Evolutionary conservation across 2,113 vertebrate species (phyloP).

Genomic region (Pedetes capensis): DNA sequence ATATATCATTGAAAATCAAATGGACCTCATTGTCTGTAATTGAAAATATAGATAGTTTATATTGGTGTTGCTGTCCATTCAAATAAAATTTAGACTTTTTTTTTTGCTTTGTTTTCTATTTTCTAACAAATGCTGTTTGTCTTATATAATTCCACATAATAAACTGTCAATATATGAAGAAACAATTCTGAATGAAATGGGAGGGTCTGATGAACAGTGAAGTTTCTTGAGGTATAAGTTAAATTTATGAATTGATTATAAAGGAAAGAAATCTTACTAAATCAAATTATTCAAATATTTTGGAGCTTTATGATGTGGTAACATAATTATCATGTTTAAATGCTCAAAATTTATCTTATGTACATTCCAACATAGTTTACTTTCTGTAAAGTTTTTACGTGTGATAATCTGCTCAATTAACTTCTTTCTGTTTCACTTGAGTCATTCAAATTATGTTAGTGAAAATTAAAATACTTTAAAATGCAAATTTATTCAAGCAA

Average conservation of each 20-base stretch:
- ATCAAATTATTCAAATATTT: constrained; percentile 51
- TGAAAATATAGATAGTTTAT: background rate
- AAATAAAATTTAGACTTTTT: background rate
- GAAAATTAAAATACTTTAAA: constrained; percentile 63
- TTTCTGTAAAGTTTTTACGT: constrained; percentile 48
- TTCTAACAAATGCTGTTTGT: background rate
- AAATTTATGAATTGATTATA: constrained; percentile 46
- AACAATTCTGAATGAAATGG: constrained; percentile 32
- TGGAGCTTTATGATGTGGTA: constrained; percentile 54
- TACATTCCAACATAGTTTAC: constrained; percentile 44
- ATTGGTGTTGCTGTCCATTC: background rate
- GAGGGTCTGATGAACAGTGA: constrained; percentile 23
- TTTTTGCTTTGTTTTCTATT: background rate
- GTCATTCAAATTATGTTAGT: constrained; percentile 42
- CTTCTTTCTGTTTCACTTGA: constrained; percentile 60
- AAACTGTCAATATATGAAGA: constrained; percentile 22
- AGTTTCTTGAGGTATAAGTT: constrained; percentile 20
- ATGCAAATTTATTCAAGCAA: constrained; percentile 66
- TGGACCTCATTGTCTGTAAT: background rate
- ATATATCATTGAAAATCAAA: background rate
- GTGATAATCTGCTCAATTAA: constrained; percentile 56
- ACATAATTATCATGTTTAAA: constrained; percentile 48
- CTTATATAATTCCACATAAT: constrained; percentile 15
- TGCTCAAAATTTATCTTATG: constrained; percentile 43
- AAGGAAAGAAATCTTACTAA: constrained; percentile 23